phyloP scores from a whole-genome alignment of 1,140 invertebrate genomes.

The Formica exsecta region DNA sequence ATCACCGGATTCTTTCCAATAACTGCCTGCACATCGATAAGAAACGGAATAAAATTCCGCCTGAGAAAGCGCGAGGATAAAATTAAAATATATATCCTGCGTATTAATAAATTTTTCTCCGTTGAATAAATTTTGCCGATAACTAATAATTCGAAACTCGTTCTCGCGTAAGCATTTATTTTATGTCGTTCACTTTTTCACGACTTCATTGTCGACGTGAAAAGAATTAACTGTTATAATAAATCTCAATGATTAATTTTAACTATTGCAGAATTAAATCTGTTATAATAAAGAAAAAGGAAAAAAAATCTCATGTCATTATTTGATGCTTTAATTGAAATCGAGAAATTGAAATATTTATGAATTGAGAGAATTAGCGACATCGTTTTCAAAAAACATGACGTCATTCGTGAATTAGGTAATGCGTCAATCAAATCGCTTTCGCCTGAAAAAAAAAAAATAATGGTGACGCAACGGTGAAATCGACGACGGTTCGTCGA shows the following conservation, averaged over 20 bases:
- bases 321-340: constrained; percentile 30
- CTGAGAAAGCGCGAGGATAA: constrained; percentile 34
- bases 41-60: constrained; percentile 57
- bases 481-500: constrained; percentile 19
- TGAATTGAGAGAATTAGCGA: constrained; percentile 41
- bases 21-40: constrained; percentile 55
- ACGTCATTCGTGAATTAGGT: constrained; percentile 64
- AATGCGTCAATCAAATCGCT: constrained; percentile 52
- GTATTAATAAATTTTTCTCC: constrained; percentile 52
- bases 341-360: constrained; percentile 38
- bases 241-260: background rate
- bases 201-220: background rate
- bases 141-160: constrained; percentile 34
- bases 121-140: constrained; percentile 16
- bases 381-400: constrained; percentile 42
- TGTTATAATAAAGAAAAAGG: background rate
- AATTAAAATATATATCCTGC: constrained; percentile 55
- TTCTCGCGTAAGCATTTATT: constrained; percentile 16
- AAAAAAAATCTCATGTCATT: background rate
- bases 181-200: background rate
- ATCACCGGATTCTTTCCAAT: constrained; percentile 58
- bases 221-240: background rate
- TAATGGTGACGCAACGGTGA: background rate
- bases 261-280: background rate
- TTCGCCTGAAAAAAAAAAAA: background rate